A percentile compares a stretch with the other conserved stretches of the same genome.
Conservation (phyloP, 1,140 invertebrate genomes). For the Achroia grisella region DNA sequence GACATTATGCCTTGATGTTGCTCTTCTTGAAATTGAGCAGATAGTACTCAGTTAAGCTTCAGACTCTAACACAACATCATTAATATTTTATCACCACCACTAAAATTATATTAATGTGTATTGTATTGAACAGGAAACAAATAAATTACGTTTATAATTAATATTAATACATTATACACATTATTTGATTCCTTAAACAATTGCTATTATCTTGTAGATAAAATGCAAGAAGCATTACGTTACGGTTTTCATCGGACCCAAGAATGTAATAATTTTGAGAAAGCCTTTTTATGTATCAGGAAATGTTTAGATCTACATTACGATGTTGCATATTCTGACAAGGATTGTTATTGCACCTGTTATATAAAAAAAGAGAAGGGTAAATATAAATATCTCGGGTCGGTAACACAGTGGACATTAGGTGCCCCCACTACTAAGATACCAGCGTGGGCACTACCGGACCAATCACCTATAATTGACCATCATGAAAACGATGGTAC, state of each 20-base stretch:
- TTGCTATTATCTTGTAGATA: conserved; percentile 4
- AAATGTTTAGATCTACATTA: conserved; percentile 44
- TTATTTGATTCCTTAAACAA: no score
- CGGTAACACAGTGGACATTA: conserved; percentile 22
- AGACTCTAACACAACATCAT: no score
- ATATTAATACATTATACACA: no score
- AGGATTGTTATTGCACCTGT: conserved; percentile 50
- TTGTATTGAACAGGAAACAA: no score
- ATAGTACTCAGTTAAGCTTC: no score
- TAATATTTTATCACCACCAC: no score
- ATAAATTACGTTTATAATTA: no score
- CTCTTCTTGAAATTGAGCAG: no score
- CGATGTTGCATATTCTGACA: conserved; percentile 42
- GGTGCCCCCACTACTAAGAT: conserved; percentile 36
- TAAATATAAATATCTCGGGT: conserved; percentile 22
- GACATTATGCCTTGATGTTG: no score
- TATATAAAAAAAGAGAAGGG: conserved; percentile 29
- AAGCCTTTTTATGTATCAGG: conserved; percentile 45
- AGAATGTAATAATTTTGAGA: conserved; percentile 37
- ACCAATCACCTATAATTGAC: not conserved
- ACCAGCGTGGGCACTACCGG: conserved; percentile 31
- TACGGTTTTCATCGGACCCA: conserved; percentile 48
- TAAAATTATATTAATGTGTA: no score
- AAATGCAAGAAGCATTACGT: conserved; percentile 22
- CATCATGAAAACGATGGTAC: not conserved